These are phyloP conservation scores for Sorex fumeus DNA, from an alignment of 2,113 vertebrate genomes.

Conservation along the genomic window DNA sequence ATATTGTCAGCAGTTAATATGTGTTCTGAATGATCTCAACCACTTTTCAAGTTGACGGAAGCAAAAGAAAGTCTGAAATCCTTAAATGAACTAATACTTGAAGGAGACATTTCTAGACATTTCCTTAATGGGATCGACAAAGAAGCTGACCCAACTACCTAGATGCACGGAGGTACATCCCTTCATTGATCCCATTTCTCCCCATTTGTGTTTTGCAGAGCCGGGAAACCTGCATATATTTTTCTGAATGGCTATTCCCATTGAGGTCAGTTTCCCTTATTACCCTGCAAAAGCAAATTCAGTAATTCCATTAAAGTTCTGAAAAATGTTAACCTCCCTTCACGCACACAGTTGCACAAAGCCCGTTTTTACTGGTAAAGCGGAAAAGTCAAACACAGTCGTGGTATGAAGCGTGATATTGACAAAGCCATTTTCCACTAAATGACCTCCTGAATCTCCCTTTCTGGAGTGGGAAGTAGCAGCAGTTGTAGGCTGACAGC, in stretches of 20 bases:
- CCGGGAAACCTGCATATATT: not conserved
- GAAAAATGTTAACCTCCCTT: slow-evolving; percentile 59
- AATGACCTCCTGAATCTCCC: slow-evolving; percentile 61
- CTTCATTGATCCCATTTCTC: slow-evolving; percentile 7
- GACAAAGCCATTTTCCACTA: slow-evolving; percentile 62
- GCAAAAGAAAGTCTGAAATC: not conserved
- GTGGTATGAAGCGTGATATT: not conserved
- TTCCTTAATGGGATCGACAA: not conserved
- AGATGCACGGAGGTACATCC: slow-evolving; percentile 10
- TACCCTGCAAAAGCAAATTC: slow-evolving; percentile 55
- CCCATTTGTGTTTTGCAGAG: slow-evolving; percentile 25
- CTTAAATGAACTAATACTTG: slow-evolving; percentile 4
- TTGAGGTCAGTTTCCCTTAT: slow-evolving; percentile 24
- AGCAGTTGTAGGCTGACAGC: slow-evolving; percentile 26
- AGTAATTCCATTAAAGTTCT: slow-evolving; percentile 70
- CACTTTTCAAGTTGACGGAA: not conserved
- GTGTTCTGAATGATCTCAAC: slow-evolving; percentile 1
- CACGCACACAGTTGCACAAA: not conserved
- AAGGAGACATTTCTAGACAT: not conserved
- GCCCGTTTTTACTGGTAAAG: slow-evolving; percentile 45
- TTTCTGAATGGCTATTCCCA: slow-evolving; percentile 48
- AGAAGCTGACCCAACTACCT: not conserved
- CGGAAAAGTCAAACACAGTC: not conserved
- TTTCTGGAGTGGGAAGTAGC: slow-evolving; percentile 46
- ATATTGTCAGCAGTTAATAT: not conserved